These are phyloP conservation scores for Gryon sp. DNA, from an alignment of 1,140 invertebrate genomes.

Conservation along the genomic window DNA sequence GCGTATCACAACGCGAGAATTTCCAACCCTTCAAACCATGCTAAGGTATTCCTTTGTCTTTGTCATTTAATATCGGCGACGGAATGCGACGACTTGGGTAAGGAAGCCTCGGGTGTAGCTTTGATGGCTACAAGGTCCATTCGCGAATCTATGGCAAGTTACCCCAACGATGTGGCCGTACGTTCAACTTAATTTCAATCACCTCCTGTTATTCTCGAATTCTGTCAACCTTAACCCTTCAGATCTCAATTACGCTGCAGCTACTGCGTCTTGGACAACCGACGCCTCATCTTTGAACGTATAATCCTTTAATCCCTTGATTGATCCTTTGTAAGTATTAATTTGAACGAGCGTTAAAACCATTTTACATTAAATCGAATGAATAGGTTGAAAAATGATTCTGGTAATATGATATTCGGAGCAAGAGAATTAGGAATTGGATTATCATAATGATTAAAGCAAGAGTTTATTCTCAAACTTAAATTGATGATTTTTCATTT, in stretches of 20 bases:
- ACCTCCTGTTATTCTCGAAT: conserved; percentile 58
- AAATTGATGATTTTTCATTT: too few relatives aligned
- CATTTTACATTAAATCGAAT: conserved; percentile 4
- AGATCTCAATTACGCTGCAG: conserved; percentile 46
- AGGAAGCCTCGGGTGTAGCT: conserved; percentile 78
- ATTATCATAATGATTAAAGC: too few relatives aligned
- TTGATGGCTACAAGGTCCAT: conserved; percentile 76
- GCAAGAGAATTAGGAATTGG: too few relatives aligned
- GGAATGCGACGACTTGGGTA: conserved; percentile 76
- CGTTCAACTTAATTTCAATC: conserved; percentile 63
- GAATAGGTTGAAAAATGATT: conserved; percentile 7
- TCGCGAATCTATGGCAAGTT: conserved; percentile 73
- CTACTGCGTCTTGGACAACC: conserved; percentile 45
- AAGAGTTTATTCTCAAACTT: too few relatives aligned
- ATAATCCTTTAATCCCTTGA: conserved; percentile 54
- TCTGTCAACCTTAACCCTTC: conserved; percentile 54
- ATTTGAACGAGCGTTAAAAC: not conserved
- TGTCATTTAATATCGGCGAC: conserved; percentile 79
- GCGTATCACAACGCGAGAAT: conserved; percentile 74
- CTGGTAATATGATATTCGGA: not conserved
- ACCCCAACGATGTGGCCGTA: conserved; percentile 52
- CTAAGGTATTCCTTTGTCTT: conserved; percentile 79
- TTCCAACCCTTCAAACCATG: conserved; percentile 71
- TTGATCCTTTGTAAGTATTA: conserved; percentile 51
- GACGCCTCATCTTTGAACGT: conserved; percentile 55